Conservation (phyloP, 2,797 vertebrate genomes). For the Falco peregrinus region DNA sequence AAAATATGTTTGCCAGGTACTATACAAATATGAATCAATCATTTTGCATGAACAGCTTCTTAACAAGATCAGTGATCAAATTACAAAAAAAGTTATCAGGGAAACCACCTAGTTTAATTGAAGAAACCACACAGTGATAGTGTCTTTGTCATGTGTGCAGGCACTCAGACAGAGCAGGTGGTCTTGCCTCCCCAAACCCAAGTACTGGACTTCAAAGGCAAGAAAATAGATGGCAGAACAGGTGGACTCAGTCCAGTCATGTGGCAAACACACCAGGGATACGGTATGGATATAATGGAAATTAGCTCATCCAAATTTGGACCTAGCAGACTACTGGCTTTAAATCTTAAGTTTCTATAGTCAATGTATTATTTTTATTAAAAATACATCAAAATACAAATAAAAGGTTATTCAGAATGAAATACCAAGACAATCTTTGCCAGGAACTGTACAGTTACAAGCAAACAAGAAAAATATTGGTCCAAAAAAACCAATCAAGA, state of each 20-base stretch:
- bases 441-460: background rate
- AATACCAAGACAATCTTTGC: background rate
- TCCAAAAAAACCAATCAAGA: background rate
- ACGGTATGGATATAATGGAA: background rate
- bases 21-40: background rate
- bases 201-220: background rate
- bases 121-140: background rate
- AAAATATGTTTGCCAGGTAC: background rate
- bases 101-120: background rate
- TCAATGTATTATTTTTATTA: background rate
- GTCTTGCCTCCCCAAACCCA: background rate
- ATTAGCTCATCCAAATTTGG: background rate
- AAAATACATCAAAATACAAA: background rate
- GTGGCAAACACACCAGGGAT: background rate
- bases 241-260: background rate
- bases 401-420: background rate
- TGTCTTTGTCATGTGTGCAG: background rate
- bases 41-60: background rate
- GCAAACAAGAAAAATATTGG: background rate
- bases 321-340: background rate
- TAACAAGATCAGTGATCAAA: background rate
- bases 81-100: background rate
- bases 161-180: background rate
- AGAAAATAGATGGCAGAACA: background rate
- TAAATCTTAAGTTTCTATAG: background rate